Base-by-base conservation (phyloP, 2,797 vertebrate species). In the Limnodromus scolopaceus region DNA sequence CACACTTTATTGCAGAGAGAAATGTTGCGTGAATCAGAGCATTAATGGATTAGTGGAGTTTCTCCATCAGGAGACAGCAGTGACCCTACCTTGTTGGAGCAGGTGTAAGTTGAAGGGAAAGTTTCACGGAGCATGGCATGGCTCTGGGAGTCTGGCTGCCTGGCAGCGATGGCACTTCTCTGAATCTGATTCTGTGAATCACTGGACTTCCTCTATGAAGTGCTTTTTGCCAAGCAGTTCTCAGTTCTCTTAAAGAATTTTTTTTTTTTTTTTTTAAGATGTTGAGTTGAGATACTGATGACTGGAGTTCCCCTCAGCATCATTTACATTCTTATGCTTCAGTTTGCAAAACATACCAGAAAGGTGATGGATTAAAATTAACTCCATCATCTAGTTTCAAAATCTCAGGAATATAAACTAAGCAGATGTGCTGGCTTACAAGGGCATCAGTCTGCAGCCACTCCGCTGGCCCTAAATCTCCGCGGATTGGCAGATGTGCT, bases 301-400 rank as follows among this genome's bases (percentile, higher is more conserved):
- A 24, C 64, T 58, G 61, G 61, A 85, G 71, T 89, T 97, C 76
- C 84, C 75, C 81, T 78, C 80, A 74, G 30, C 74, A 54, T 79
- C 14, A 39, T 89, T 78, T 78, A n/a, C 48, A 41, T 90, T 87
- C 39, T 83, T 80, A 49, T 0, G 0, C 60, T 84, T 93, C 38
- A 1, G 32, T 80, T 77, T 60, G 71, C 58, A 96, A 79, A 92
- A 68, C 45, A 13, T 38, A 34, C 75, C 30, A 81, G 77, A 81
- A 36, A 77, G 90, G 24, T 1, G 28, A 45, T 34, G 70, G 45
- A 36, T 94, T 96, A 90, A 93, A 95, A 89, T 86, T 45, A 92
- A 90, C 77, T 72, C 2, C n/a, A 9, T 8, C 0, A 0, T 8
- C 0, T 36, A 46, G 55, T 68, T 95, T 80, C 36, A 83, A 87